These are phyloP conservation scores for Pseudomyrmex sp. DNA, from an alignment of 1,140 invertebrate genomes.

Conservation along the genomic window DNA sequence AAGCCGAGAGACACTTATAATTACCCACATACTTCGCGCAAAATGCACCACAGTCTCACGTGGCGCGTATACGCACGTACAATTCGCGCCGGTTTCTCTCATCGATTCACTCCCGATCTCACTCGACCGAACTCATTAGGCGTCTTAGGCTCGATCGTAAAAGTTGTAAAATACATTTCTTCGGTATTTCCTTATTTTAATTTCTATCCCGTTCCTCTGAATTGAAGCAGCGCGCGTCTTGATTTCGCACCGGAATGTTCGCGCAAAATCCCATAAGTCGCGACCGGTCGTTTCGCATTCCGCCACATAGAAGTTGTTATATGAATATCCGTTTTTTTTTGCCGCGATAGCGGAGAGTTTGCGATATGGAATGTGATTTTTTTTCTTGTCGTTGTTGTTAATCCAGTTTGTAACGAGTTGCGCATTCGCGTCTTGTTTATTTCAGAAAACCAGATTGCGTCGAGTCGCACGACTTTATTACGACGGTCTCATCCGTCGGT, in stretches of 20 bases:
- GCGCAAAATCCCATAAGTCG: constrained; percentile 16
- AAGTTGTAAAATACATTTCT: constrained; percentile 1
- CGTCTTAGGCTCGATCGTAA: constrained; percentile 5
- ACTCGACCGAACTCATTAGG: constrained; percentile 59
- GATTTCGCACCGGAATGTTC: not conserved
- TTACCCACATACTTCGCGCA: constrained; percentile 48
- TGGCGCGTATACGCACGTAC: constrained; percentile 25
- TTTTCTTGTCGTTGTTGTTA: not conserved
- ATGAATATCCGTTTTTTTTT: constrained; percentile 11
- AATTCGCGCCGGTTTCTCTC: constrained; percentile 30
- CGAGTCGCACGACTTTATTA: not conserved
- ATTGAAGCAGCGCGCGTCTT: not conserved
- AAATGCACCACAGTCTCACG: constrained; percentile 42
- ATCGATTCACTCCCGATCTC: constrained; percentile 37
- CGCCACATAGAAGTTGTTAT: constrained; percentile 6
- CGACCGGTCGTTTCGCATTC: constrained; percentile 2
- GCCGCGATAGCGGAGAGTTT: not conserved
- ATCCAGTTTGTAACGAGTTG: not conserved
- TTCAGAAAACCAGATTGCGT: constrained; percentile 7
- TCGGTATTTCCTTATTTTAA: not conserved
- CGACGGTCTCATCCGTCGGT: not conserved
- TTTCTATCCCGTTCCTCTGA: not conserved
- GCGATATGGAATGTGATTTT: not conserved
- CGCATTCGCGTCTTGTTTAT: not conserved
- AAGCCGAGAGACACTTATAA: constrained; percentile 69